These are phyloP conservation scores for Drosophila kepulauana DNA, from an alignment of 1,140 invertebrate species.

Conservation along the genomic window DNA sequence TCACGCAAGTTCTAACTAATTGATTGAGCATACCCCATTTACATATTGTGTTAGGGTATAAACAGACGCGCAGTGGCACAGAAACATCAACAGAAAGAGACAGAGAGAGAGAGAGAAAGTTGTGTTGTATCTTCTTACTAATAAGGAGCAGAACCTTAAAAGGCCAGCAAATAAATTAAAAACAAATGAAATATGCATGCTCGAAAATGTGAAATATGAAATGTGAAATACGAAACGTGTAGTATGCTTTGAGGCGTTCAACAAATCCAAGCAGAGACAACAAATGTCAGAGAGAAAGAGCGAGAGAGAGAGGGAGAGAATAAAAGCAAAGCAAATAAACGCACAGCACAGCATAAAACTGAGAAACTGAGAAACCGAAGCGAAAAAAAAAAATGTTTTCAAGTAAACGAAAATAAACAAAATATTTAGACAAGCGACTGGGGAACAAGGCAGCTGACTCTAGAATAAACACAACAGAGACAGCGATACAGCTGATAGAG, in stretches of 20 bases:
- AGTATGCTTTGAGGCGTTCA: slow-evolving; percentile 27
- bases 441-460: slow-evolving; percentile 37
- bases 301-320: neutral
- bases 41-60: neutral
- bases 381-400: slow-evolving; percentile 35
- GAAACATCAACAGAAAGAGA: neutral
- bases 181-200: slow-evolving; percentile 53
- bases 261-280: neutral
- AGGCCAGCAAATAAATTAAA: slow-evolving; percentile 42
- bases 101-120: neutral
- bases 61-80: neutral
- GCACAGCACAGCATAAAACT: neutral
- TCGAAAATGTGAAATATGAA: slow-evolving; percentile 33
- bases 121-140: slow-evolving; percentile 9
- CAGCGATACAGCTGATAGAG: no score
- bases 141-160: slow-evolving; percentile 10
- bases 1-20: slow-evolving; percentile 48
- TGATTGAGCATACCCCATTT: slow-evolving; percentile 5
- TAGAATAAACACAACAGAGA: slow-evolving; percentile 23
- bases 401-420: slow-evolving; percentile 57
- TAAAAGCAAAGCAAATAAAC: slow-evolving; percentile 43
- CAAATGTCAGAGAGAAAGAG: slow-evolving; percentile 1
- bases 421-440: slow-evolving; percentile 47
- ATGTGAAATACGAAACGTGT: slow-evolving; percentile 27
- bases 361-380: slow-evolving; percentile 27